phyloP scores from a whole-genome alignment of 2,888 invertebrate genomes.

The Pemphredon lugubris region DNA sequence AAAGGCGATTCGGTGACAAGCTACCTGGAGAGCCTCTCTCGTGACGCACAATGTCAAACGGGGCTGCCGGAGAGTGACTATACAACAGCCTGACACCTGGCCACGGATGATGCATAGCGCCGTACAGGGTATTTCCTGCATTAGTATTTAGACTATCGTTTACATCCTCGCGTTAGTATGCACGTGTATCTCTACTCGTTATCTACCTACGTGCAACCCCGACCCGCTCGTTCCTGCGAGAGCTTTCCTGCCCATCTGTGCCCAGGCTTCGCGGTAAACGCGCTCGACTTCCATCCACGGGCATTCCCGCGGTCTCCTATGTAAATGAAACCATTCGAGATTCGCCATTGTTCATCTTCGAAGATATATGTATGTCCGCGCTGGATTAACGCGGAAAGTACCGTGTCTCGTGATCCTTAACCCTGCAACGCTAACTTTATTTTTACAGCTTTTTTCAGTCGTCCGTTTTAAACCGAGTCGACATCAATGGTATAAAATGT shows the following conservation, averaged over 20 bases:
- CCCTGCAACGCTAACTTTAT: no score
- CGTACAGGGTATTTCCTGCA: slow-evolving; percentile 76
- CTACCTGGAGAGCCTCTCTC: slow-evolving; percentile 33
- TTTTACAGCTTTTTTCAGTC: no score
- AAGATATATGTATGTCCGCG: not conserved
- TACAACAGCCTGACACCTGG: slow-evolving; percentile 72
- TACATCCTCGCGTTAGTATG: slow-evolving; percentile 66
- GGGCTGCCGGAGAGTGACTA: slow-evolving; percentile 44
- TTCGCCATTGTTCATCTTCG: slow-evolving; percentile 5
- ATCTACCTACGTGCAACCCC: slow-evolving; percentile 69
- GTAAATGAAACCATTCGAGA: not conserved
- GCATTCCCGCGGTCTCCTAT: not conserved
- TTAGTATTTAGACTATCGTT: slow-evolving; percentile 72
- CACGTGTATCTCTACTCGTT: slow-evolving; percentile 68
- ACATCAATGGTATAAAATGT: no score
- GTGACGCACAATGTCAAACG: slow-evolving; percentile 72
- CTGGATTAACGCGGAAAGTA: not conserved
- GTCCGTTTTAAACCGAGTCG: no score
- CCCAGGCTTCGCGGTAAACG: slow-evolving; percentile 18
- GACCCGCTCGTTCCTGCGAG: slow-evolving; percentile 1
- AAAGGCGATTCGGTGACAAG: slow-evolving; percentile 62
- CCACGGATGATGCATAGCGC: slow-evolving; percentile 75
- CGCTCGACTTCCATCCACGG: slow-evolving; percentile 37
- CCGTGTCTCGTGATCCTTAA: no score
- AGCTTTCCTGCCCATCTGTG: slow-evolving; percentile 27